phyloP scores from a whole-genome alignment of 2,797 vertebrate genomes.

The Manis crassicaudata region DNA sequence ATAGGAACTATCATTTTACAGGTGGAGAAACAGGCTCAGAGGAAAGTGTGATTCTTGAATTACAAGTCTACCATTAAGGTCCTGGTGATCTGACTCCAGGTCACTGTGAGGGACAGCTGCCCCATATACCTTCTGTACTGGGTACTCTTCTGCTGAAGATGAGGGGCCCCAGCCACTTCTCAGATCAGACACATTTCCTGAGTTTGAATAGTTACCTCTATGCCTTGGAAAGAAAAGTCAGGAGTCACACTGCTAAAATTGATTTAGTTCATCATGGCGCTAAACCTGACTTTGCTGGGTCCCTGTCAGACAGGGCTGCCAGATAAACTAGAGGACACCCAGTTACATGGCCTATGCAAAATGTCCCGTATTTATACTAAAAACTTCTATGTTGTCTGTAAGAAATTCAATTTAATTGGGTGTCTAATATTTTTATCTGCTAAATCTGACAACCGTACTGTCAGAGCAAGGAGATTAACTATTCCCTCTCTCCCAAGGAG shows the following conservation, averaged over 20 bases:
- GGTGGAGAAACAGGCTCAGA: neutral
- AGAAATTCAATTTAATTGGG: neutral
- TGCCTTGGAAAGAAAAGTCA: neutral
- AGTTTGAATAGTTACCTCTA: neutral
- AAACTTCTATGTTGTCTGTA: neutral
- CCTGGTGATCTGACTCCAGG: neutral
- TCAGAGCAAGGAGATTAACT: constrained; percentile 39
- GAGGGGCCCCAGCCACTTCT: neutral
- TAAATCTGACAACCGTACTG: neutral
- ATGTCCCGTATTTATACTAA: neutral
- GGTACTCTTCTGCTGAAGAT: neutral
- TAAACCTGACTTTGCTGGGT: neutral
- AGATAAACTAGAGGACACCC: neutral
- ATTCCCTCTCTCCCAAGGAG: constrained; percentile 42
- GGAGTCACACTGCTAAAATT: neutral
- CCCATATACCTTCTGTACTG: neutral
- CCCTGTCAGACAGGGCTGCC: neutral
- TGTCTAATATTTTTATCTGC: neutral
- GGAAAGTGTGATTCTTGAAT: neutral
- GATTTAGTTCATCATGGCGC: neutral
- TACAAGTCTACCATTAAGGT: neutral
- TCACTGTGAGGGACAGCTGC: no score
- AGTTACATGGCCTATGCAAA: neutral
- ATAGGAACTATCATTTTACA: neutral
- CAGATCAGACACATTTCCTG: neutral